Evolutionary conservation across 1,140 invertebrate species (phyloP).

Genomic region (Rhizoglyphus robini): DNA sequence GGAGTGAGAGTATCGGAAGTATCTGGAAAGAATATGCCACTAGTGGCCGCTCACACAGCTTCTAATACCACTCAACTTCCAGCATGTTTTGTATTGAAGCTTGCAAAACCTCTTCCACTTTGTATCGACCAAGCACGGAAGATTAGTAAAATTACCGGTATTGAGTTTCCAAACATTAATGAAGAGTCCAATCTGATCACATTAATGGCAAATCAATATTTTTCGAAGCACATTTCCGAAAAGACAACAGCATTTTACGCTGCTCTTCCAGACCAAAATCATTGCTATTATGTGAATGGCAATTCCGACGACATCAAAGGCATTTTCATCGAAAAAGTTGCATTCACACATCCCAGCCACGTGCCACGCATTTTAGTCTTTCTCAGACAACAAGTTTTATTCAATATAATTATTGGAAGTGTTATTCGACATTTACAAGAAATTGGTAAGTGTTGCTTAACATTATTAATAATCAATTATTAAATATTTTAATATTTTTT

Average conservation of each 20-base stretch:
- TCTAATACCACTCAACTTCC: conserved; percentile 75
- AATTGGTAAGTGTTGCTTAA: conserved; percentile 42
- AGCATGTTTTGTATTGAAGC: conserved; percentile 72
- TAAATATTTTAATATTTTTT: neutral
- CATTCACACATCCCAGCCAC: conserved; percentile 83
- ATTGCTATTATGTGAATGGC: conserved; percentile 67
- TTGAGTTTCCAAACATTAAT: conserved; percentile 19
- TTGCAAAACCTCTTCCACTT: conserved; percentile 73
- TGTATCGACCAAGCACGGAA: conserved; percentile 55
- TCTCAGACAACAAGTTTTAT: conserved; percentile 75
- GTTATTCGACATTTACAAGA: conserved; percentile 60
- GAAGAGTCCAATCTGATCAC: conserved; percentile 6
- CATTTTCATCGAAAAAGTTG: conserved; percentile 62
- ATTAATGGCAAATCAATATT: conserved; percentile 18
- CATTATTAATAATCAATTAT: neutral
- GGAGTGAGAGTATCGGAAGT: conserved; percentile 49
- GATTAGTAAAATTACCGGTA: conserved; percentile 50
- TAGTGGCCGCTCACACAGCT: conserved; percentile 58
- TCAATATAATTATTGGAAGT: conserved; percentile 72
- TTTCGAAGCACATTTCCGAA: neutral
- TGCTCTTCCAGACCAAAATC: conserved; percentile 79
- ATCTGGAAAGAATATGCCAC: conserved; percentile 59
- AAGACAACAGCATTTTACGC: conserved; percentile 19
- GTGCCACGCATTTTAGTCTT: conserved; percentile 72
- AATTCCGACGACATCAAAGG: conserved; percentile 53